Base-by-base conservation (phyloP, 2,113 vertebrate species). In the Periophthalmodon schlosseri region DNA sequence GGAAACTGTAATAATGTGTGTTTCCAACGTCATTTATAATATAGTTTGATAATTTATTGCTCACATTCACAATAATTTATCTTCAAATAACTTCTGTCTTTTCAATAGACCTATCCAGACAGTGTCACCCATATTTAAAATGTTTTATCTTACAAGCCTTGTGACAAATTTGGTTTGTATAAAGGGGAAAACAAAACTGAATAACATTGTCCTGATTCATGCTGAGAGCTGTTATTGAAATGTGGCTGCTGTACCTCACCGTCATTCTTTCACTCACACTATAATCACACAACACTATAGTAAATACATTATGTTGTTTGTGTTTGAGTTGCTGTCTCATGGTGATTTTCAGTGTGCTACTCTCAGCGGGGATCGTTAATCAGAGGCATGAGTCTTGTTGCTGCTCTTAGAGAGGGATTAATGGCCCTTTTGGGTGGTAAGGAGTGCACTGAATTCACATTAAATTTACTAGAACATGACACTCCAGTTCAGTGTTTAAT, bases 331-430 rank as follows among this genome's bases (percentile, higher is more conserved):
- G 78, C 73, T 70, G 28, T 68, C 44, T 69, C 20, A 69, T 39
- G 10, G 13, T 49, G 72, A 72, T 73, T 49, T 75, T 78, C 76
- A 67, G 21, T 71, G 46, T 71, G 39, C 70, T 54, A 23, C 0
- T 69, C 72, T 80, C 69, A 82, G 52, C 13, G 6, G 39, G 72
- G 73, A 77, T 86, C 61, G 86, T 83, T 80, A 78, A 89, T 86
- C 72, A 77, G 70, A 68, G 69, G 50, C 60, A 72, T 77, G 75
- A 79, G 82, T 64, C 63, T 79, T 72, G 46, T 75, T 81, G 86
- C 78, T 73, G 74, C 76, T 71, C 66, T 64, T 34, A 44, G 58
- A 70, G 78, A 65, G 73, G 66, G 80, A 82, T 84, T 87, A 89
- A 89, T 87, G 78, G 69, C 21, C 63, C 64, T 67, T 77, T 87